Conservation (phyloP, 2,888 invertebrate genomes). For the Nezara viridula region DNA sequence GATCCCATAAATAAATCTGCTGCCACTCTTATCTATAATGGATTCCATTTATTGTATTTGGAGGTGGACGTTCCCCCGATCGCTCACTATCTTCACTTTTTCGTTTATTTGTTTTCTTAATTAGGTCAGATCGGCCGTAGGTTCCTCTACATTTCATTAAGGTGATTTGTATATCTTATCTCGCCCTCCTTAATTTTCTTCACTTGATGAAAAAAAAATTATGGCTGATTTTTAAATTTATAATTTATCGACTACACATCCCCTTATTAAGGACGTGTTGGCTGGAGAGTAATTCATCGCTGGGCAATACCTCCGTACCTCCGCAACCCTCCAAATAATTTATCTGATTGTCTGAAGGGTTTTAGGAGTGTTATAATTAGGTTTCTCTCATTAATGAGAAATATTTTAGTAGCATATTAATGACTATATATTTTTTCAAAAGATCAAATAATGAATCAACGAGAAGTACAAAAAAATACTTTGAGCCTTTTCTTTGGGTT, state of each 20-base stretch:
- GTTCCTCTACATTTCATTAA: slow-evolving; percentile 31
- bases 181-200: slow-evolving; percentile 1
- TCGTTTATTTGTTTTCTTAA: not conserved
- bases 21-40: slow-evolving; percentile 16
- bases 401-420: no score
- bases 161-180: slow-evolving; percentile 37
- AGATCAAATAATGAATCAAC: no score
- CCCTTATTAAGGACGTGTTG: not conserved
- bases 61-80: not conserved
- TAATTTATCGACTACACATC: not conserved
- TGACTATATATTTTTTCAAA: no score
- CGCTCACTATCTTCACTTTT: slow-evolving; percentile 6
- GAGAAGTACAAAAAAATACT: no score
- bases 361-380: not conserved
- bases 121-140: not conserved
- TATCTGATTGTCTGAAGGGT: not conserved
- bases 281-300: not conserved
- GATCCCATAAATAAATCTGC: slow-evolving; percentile 25
- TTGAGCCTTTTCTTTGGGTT: no score
- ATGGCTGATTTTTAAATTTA: slow-evolving; percentile 21
- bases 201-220: slow-evolving; percentile 15
- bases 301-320: no score
- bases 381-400: no score
- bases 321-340: no score
- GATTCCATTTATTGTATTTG: slow-evolving; percentile 29